Conservation (phyloP, 2,113 vertebrate genomes). For the Thomomys bottae region DNA sequence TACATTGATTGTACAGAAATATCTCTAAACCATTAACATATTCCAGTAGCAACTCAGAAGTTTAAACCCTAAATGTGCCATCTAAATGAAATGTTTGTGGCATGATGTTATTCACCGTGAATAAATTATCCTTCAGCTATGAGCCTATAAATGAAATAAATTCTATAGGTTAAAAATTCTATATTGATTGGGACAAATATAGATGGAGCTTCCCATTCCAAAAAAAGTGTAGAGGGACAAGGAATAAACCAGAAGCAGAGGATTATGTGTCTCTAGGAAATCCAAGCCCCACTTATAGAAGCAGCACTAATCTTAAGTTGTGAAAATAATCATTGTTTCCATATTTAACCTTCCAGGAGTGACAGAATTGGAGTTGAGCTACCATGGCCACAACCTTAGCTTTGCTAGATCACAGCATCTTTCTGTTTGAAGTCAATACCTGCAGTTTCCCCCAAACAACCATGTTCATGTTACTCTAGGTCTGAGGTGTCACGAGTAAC, state of each 20-base stretch:
- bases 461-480: background rate
- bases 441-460: too few species aligned
- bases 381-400: too few species aligned
- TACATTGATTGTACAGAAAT: background rate
- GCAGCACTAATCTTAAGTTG: background rate
- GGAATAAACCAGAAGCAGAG: background rate
- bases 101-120: background rate
- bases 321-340: background rate
- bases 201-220: background rate
- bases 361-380: accelerated
- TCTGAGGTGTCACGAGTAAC: background rate
- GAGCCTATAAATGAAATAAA: background rate
- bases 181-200: background rate
- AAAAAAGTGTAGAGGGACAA: background rate
- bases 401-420: background rate
- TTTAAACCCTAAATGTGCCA: background rate
- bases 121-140: background rate
- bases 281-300: background rate
- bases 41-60: background rate
- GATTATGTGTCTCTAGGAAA: background rate
- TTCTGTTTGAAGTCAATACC: background rate
- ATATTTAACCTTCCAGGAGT: background rate
- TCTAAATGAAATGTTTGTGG: background rate
- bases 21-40: background rate
- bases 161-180: background rate